Evolutionary conservation across 2,888 invertebrate species (phyloP).

Genomic region (Microplitis deprimator): DNA sequence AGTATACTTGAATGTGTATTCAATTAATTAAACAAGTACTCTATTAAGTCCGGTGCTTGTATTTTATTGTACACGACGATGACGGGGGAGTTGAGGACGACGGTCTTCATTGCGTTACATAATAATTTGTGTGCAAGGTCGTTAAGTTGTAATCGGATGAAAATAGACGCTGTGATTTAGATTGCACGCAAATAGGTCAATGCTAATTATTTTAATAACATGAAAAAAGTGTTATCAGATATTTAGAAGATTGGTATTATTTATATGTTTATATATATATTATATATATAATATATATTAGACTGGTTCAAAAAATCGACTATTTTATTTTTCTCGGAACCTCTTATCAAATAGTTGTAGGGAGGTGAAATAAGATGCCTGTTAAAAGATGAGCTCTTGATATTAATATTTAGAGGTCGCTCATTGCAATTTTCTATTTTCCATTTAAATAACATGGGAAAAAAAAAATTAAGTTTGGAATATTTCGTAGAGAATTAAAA

Average conservation of each 20-base stretch:
- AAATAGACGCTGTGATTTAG: constrained; percentile 29
- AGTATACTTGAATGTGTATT: constrained; percentile 8
- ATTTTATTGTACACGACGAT: not conserved
- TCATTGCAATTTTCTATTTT: too few relatives aligned
- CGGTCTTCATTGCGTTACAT: not conserved
- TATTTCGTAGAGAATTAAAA: too few relatives aligned
- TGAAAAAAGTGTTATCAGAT: not conserved
- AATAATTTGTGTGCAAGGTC: constrained; percentile 21
- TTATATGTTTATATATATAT: not conserved
- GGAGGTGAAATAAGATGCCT: too few relatives aligned
- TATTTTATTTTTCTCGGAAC: too few relatives aligned
- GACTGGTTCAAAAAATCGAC: too few relatives aligned
- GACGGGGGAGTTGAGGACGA: not conserved
- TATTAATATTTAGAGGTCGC: too few relatives aligned
- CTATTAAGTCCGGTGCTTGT: not conserved
- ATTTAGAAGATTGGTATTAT: not conserved
- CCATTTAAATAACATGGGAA: too few relatives aligned
- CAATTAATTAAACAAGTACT: not conserved
- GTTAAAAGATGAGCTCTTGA: too few relatives aligned
- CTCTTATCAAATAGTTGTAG: too few relatives aligned
- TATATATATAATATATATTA: not conserved
- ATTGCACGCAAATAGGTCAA: constrained; percentile 26
- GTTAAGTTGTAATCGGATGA: constrained; percentile 29
- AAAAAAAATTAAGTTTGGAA: too few relatives aligned
- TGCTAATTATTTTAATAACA: constrained; percentile 14